A percentile compares a stretch with the other conserved stretches of the same genome.
Evolutionary conservation across 2,113 vertebrate genomes (phyloP).

Genomic region (Serinus canaria): DNA sequence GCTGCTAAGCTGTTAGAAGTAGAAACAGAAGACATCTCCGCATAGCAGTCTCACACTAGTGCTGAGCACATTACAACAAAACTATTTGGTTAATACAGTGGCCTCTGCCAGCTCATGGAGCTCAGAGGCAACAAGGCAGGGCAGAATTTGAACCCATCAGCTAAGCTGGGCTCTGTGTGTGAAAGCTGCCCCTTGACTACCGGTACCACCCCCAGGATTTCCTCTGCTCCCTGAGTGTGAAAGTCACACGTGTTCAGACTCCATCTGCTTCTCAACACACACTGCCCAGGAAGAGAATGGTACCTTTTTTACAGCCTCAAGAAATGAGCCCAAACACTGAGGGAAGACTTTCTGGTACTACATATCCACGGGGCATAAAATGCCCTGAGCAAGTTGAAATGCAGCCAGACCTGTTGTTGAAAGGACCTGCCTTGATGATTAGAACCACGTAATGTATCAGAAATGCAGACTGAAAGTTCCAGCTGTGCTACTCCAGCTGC

Average conservation of each 20-base stretch:
- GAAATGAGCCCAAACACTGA: neutral
- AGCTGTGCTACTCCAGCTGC: slow-evolving; percentile 5
- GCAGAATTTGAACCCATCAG: slow-evolving; percentile 15
- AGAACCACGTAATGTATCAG: neutral
- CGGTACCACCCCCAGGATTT: neutral
- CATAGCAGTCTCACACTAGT: slow-evolving; percentile 51
- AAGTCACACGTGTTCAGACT: neutral
- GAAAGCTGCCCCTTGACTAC: neutral
- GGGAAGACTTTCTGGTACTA: neutral
- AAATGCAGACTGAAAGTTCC: neutral
- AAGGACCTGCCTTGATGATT: neutral
- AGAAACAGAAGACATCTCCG: slow-evolving; percentile 72
- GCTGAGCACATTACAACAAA: slow-evolving; percentile 53
- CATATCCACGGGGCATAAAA: neutral
- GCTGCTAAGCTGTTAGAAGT: slow-evolving; percentile 80
- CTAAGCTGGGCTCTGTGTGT: neutral
- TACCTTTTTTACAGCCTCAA: neutral
- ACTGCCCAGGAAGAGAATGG: accelerated
- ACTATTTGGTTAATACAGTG: slow-evolving; percentile 66
- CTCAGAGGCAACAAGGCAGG: slow-evolving; percentile 36
- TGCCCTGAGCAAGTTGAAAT: neutral
- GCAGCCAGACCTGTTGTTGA: neutral
- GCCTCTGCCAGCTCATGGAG: slow-evolving; percentile 42
- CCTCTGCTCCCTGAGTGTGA: neutral
- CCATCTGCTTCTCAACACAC: neutral